Percentiles rank a stretch among this genome's conserved stretches.
These are phyloP conservation scores for Antennarius striatus DNA, from an alignment of 2,113 vertebrate species.

Conservation along the genomic window DNA sequence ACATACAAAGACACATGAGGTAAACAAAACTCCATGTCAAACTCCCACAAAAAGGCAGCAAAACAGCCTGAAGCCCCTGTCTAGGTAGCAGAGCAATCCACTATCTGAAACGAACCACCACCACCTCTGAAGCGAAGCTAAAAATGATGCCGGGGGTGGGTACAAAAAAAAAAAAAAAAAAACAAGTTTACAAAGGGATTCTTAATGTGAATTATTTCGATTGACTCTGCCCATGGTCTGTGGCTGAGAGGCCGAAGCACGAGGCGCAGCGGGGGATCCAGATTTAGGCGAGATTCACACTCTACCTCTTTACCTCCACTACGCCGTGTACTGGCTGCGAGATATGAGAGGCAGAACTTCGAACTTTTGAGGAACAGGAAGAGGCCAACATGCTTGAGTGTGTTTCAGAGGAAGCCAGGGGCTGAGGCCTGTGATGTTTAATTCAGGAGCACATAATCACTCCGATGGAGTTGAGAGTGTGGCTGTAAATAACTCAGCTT, in stretches of 20 bases:
- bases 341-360: conserved; percentile 69
- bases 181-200: conserved; percentile 35
- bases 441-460: conserved; percentile 84
- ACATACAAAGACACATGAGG: conserved; percentile 27
- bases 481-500: conserved; percentile 85
- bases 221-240: conserved; percentile 41
- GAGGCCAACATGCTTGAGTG: conserved; percentile 73
- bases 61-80: conserved; percentile 71
- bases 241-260: conserved; percentile 25
- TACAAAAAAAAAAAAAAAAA: conserved; percentile 38
- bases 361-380: conserved; percentile 81
- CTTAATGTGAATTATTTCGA: conserved; percentile 41
- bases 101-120: conserved; percentile 49
- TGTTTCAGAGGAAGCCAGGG: conserved; percentile 79
- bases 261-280: conserved; percentile 43
- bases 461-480: conserved; percentile 78
- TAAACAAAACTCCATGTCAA: conserved; percentile 65
- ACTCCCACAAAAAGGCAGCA: conserved; percentile 59
- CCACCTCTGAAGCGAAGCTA: conserved; percentile 33
- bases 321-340: conserved; percentile 54
- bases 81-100: conserved; percentile 57
- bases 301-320: conserved; percentile 61
- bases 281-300: conserved; percentile 57
- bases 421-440: conserved; percentile 84
- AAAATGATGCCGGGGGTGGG: conserved; percentile 39